These are phyloP conservation scores for Vulpes lagopus DNA, from an alignment of 2,113 vertebrate species.

Conservation along the genomic window DNA sequence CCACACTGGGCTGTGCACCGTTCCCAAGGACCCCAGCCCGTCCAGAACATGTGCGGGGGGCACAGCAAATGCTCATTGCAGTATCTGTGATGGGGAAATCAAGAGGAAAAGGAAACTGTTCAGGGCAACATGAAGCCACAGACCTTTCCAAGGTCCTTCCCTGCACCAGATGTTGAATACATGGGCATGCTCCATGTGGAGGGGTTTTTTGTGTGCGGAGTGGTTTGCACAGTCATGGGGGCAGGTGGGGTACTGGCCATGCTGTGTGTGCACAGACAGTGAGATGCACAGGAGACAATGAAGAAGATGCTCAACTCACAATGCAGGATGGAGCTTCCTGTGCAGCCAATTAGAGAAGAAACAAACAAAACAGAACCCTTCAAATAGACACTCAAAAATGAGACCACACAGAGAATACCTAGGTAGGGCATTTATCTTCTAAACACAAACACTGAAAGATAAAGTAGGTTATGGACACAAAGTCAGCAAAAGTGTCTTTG, in stretches of 20 bases:
- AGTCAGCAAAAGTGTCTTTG: slow-evolving; percentile 53
- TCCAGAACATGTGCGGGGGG: slow-evolving; percentile 97
- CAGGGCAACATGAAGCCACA: not conserved
- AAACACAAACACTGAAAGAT: not conserved
- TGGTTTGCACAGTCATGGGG: not conserved
- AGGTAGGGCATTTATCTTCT: slow-evolving; percentile 50
- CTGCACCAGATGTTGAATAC: not conserved
- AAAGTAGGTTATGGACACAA: not conserved
- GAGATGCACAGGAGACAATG: slow-evolving; percentile 30
- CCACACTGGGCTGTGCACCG: slow-evolving; percentile 96
- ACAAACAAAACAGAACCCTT: slow-evolving; percentile 81
- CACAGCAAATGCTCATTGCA: slow-evolving; percentile 98
- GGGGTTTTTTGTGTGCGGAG: not conserved
- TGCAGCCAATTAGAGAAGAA: slow-evolving; percentile 77
- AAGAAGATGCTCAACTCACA: slow-evolving; percentile 79
- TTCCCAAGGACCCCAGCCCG: slow-evolving; percentile 97
- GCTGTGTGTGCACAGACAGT: slow-evolving; percentile 61
- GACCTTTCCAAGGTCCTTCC: not conserved
- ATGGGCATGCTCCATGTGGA: slow-evolving; percentile 68
- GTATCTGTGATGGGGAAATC: slow-evolving; percentile 89
- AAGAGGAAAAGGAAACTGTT: slow-evolving; percentile 65
- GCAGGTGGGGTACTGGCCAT: slow-evolving; percentile 64
- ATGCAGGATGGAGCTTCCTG: slow-evolving; percentile 82
- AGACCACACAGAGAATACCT: slow-evolving; percentile 50
- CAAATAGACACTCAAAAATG: slow-evolving; percentile 56